Percentiles rank a stretch among this genome's conserved stretches.
Conservation (phyloP, 2,113 vertebrate genomes). For the Phrynocephalus versicolor region DNA sequence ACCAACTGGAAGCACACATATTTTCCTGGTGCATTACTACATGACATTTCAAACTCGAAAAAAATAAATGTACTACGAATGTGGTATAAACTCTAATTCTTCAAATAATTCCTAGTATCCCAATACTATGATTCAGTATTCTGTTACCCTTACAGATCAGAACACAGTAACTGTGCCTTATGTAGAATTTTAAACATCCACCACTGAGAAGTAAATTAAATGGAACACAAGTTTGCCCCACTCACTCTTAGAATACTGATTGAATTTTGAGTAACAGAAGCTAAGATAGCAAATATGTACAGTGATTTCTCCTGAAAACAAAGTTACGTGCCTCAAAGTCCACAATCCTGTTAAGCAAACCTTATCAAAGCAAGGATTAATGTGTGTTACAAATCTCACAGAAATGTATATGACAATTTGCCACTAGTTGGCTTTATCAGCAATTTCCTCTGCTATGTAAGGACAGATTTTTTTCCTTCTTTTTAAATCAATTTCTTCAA, state of each 20-base stretch:
- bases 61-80: not conserved
- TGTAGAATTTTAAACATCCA: not conserved
- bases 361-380: conserved; percentile 3
- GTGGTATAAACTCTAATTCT: not conserved
- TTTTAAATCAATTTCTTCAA: not conserved
- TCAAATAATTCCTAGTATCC: not conserved
- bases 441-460: not conserved
- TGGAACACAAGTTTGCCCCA: not conserved
- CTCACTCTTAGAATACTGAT: not conserved
- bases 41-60: not conserved
- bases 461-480: not conserved
- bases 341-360: not conserved
- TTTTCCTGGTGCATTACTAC: not conserved
- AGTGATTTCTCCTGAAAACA: not conserved
- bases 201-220: not conserved
- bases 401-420: not conserved
- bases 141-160: not conserved
- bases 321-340: not conserved
- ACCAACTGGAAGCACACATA: not conserved
- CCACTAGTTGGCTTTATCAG: not conserved
- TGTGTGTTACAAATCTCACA: not conserved
- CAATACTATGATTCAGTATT: not conserved
- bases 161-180: not conserved
- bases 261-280: not conserved
- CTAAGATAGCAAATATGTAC: not conserved